phyloP scores from a whole-genome alignment of 2,888 invertebrate genomes.

The Hemicrepidius hirtus region DNA sequence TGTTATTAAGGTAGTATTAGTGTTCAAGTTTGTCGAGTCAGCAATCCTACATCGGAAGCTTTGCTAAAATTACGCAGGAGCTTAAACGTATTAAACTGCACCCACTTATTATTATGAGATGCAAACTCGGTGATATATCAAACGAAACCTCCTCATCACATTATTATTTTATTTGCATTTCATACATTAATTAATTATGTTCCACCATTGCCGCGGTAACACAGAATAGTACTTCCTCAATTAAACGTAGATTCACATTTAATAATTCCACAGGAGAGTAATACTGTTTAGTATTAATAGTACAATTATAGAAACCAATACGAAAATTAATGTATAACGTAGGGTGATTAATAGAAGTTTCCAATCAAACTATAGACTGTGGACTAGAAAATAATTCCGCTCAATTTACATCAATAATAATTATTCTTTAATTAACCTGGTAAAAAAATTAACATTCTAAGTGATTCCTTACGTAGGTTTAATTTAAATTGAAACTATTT shows the following conservation, averaged over 20 bases:
- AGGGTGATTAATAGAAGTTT: conserved; percentile 31
- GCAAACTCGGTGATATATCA: conserved; percentile 2
- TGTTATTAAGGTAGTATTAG: neutral
- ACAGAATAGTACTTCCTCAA: conserved; percentile 1
- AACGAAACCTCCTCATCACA: neutral
- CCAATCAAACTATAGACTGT: conserved; percentile 18
- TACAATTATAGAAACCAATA: conserved; percentile 10
- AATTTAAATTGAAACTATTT: neutral
- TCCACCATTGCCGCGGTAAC: neutral
- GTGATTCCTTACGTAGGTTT: neutral
- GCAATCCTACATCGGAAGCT: neutral
- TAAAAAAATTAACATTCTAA: conserved; percentile 2
- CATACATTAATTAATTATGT: neutral
- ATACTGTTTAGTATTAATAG: neutral
- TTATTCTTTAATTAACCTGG: conserved; percentile 30
- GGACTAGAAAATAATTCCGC: conserved; percentile 9
- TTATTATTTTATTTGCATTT: neutral
- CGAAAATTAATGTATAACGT: conserved; percentile 1
- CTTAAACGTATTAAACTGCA: conserved; percentile 11
- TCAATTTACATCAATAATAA: conserved; percentile 22
- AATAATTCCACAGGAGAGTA: neutral
- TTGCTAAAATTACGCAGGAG: neutral
- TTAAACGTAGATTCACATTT: conserved; percentile 10
- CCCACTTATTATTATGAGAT: neutral
- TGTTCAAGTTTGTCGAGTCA: neutral